A percentile compares a stretch with the other conserved stretches of the same genome.
Conservation (phyloP, 2,888 invertebrate species). For the Linhomoeus sp. region DNA sequence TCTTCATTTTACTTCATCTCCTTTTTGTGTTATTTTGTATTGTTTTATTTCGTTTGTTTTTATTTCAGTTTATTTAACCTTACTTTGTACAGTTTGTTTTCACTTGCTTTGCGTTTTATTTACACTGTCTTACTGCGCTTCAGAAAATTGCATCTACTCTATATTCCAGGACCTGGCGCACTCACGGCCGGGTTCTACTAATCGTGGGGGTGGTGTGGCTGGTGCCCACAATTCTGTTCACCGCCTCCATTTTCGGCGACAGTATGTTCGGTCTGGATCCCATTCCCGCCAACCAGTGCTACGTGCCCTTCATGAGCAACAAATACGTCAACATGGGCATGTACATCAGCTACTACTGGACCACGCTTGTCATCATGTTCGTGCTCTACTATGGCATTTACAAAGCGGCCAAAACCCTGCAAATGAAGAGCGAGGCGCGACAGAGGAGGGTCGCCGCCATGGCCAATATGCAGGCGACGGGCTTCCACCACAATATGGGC, state of each 20-base stretch:
- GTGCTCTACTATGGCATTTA: slow-evolving; percentile 90
- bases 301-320: slow-evolving; percentile 89
- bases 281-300: slow-evolving; percentile 46
- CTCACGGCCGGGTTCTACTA: slow-evolving; percentile 46
- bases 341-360: slow-evolving; percentile 72
- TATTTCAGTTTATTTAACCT: too few relatives aligned
- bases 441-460: slow-evolving; percentile 84
- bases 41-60: too few relatives aligned
- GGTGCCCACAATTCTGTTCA: slow-evolving; percentile 81
- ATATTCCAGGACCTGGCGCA: not conserved
- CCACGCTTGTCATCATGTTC: slow-evolving; percentile 78
- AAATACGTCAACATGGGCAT: slow-evolving; percentile 89
- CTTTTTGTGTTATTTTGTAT: too few relatives aligned
- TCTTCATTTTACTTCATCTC: too few relatives aligned
- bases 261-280: slow-evolving; percentile 57
- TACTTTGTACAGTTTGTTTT: too few relatives aligned
- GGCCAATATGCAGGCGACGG: slow-evolving; percentile 49
- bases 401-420: slow-evolving; percentile 88
- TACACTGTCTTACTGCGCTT: too few relatives aligned
- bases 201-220: slow-evolving; percentile 94
- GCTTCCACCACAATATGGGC: too few relatives aligned
- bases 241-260: slow-evolving; percentile 96
- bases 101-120: too few relatives aligned
- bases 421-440: slow-evolving; percentile 85
- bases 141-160: too few relatives aligned